Evolutionary conservation across 2,797 vertebrate species (phyloP).

Genomic region (Austrolebias charrua): DNA sequence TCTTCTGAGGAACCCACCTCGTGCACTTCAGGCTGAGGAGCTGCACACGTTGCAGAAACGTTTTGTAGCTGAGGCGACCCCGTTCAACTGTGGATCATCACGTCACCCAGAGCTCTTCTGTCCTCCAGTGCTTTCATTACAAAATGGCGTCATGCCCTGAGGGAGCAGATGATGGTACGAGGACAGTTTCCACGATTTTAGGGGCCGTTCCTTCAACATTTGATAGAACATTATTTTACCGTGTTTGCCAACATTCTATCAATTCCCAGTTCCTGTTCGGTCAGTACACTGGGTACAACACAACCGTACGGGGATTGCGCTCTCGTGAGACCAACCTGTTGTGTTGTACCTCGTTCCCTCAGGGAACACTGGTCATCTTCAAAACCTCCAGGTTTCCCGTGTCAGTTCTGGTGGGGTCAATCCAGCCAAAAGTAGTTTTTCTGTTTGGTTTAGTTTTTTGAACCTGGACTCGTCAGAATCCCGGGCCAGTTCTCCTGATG

Average conservation of each 20-base stretch:
- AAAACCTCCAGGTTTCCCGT: conserved; percentile 20
- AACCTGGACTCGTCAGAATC: conserved; percentile 30
- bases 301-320: no score
- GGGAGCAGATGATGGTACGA: background rate
- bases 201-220: conserved; percentile 5
- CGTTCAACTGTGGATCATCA: conserved; percentile 54
- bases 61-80: conserved; percentile 60
- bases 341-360: no score
- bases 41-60: conserved; percentile 58
- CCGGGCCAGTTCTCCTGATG: conserved; percentile 64
- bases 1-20: conserved; percentile 69
- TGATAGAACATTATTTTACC: conserved; percentile 48
- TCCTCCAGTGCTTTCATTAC: background rate
- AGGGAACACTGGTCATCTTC: no score
- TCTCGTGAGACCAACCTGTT: no score
- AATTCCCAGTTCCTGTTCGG: background rate
- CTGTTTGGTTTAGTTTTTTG: conserved; percentile 19
- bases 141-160: no score
- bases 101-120: background rate
- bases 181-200: background rate
- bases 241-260: conserved; percentile 39
- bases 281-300: no score
- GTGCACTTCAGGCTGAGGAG: conserved; percentile 83
- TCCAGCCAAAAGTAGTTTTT: conserved; percentile 31
- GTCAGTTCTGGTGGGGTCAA: conserved; percentile 60